Evolutionary conservation across 2,797 vertebrate species (phyloP).

Genomic region (Myotis daubentonii): DNA sequence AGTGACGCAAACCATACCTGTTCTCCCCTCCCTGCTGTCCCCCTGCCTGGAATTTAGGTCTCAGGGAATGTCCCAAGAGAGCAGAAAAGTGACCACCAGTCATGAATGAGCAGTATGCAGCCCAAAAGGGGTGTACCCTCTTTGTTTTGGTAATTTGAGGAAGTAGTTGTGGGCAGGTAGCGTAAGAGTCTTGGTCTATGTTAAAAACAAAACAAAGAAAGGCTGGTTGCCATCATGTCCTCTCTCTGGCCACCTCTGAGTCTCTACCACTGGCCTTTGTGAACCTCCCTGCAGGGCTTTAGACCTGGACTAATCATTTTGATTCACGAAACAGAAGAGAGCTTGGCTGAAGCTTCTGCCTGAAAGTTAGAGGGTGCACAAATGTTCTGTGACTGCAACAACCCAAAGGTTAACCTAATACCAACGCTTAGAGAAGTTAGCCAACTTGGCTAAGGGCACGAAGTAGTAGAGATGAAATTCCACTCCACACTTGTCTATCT

Average conservation of each 20-base stretch:
- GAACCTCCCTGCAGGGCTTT: background rate
- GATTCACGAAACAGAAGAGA: background rate
- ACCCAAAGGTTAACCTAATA: background rate
- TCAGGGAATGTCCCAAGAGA: background rate
- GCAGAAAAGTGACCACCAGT: background rate
- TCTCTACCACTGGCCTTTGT: background rate
- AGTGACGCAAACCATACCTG: background rate
- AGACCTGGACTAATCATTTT: background rate
- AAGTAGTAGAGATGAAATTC: background rate
- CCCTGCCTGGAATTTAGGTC: background rate
- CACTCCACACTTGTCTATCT: background rate
- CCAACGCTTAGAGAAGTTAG: background rate
- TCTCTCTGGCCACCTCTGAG: background rate
- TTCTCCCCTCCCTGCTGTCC: background rate
- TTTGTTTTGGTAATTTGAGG: background rate
- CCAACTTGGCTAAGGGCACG: background rate
- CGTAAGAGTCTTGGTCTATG: background rate
- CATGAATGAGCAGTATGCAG: background rate
- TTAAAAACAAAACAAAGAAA: conserved; percentile 1
- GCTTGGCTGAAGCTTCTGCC: background rate
- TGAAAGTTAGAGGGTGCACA: background rate
- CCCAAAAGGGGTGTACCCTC: background rate
- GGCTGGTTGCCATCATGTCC: background rate
- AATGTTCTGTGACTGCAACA: background rate
- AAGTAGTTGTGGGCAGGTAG: background rate